A percentile compares a stretch with the other conserved stretches of the same genome.
phyloP scores from a whole-genome alignment of 2,797 vertebrate species.

The Amazonetta brasiliensis region DNA sequence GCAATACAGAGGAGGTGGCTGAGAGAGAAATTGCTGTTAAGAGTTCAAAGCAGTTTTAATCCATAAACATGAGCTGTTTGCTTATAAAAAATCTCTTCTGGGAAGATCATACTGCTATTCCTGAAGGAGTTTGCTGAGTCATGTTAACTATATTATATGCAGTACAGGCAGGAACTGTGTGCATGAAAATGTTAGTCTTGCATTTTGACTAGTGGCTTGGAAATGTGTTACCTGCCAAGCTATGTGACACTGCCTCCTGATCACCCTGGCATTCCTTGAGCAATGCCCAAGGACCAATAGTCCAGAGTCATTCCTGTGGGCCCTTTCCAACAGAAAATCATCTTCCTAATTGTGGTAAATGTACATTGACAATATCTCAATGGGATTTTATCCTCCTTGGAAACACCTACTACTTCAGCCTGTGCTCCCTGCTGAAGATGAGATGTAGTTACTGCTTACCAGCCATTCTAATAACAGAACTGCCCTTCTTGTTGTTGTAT shows the following conservation, averaged over 20 bases:
- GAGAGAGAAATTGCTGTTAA: neutral
- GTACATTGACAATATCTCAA: neutral
- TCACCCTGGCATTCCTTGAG: neutral
- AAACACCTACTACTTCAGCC: neutral
- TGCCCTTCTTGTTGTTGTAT: neutral
- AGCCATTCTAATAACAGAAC: neutral
- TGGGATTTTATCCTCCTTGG: neutral
- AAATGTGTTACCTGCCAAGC: neutral
- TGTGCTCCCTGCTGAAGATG: neutral
- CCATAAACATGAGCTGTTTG: slow-evolving; percentile 56
- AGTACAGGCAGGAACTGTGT: neutral
- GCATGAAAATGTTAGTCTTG: neutral
- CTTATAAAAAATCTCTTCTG: slow-evolving; percentile 29
- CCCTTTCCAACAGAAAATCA: slow-evolving; percentile 6
- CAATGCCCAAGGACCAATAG: neutral
- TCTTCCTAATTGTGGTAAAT: neutral
- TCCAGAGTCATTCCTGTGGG: neutral
- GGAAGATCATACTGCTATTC: slow-evolving; percentile 3
- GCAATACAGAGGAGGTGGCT: slow-evolving; percentile 33
- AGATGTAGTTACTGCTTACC: neutral
- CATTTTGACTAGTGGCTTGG: neutral
- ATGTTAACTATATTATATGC: slow-evolving; percentile 9
- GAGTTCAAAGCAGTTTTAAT: slow-evolving; percentile 65
- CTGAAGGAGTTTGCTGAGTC: slow-evolving; percentile 57
- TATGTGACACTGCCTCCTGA: neutral